Evolutionary conservation across 2,113 vertebrate species (phyloP).

Genomic region (Myiagra hebetior): DNA sequence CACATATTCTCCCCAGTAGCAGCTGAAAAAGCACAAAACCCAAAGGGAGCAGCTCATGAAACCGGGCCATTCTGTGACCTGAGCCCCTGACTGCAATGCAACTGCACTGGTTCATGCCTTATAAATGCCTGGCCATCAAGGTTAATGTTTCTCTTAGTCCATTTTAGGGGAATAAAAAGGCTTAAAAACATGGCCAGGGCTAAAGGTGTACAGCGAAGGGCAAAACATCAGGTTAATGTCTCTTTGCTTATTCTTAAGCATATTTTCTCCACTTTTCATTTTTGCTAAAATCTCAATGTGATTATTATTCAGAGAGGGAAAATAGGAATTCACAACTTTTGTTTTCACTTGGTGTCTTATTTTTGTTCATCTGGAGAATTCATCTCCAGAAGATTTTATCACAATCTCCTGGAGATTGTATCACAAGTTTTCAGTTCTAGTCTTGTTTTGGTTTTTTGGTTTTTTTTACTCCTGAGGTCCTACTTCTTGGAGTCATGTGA

Average conservation of each 20-base stretch:
- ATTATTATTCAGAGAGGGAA: background rate
- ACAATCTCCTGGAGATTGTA: background rate
- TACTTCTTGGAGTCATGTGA: background rate
- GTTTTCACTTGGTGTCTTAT: background rate
- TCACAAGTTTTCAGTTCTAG: background rate
- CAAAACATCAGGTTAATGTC: background rate
- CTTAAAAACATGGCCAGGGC: background rate
- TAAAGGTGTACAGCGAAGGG: background rate
- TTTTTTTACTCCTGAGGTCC: background rate
- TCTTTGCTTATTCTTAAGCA: background rate
- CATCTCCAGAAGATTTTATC: background rate
- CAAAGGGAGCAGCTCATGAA: background rate
- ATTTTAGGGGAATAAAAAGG: background rate
- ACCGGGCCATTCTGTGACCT: background rate
- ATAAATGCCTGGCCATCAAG: accelerated
- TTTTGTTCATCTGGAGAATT: background rate
- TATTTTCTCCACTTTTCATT: background rate
- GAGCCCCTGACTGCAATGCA: background rate
- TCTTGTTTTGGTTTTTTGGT: background rate
- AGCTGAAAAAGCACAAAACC: background rate
- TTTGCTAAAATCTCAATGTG: background rate
- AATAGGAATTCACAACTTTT: background rate
- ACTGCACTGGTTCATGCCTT: background rate
- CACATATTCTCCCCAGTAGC: background rate
- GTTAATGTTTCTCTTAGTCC: background rate